These are phyloP conservation scores for Congeria kusceri DNA, from an alignment of 2,888 invertebrate species.

Conservation along the genomic window DNA sequence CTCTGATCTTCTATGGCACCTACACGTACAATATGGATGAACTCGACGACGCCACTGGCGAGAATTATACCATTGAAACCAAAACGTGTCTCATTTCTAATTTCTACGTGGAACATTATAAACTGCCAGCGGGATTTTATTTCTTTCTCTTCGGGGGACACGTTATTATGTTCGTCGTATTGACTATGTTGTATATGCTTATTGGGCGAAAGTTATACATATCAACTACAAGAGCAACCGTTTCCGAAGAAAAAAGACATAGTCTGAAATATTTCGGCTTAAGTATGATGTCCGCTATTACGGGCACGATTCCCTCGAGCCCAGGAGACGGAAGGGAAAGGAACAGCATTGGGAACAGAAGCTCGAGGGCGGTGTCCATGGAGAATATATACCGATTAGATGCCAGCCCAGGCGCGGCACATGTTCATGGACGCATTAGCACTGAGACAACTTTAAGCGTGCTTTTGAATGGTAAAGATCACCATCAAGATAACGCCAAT, in stretches of 20 bases:
- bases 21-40: slow-evolving; percentile 32
- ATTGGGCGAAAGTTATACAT: slow-evolving; percentile 59
- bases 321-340: slow-evolving; percentile 34
- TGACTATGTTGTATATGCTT: slow-evolving; percentile 56
- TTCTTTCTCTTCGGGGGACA: slow-evolving; percentile 59
- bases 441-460: neutral
- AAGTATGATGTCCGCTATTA: slow-evolving; percentile 59
- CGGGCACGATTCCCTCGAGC: slow-evolving; percentile 56
- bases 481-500: neutral
- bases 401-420: neutral
- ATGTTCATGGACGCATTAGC: neutral
- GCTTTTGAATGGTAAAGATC: neutral
- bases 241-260: slow-evolving; percentile 50
- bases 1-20: slow-evolving; percentile 62
- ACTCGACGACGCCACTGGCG: slow-evolving; percentile 9
- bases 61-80: slow-evolving; percentile 29
- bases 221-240: slow-evolving; percentile 39
- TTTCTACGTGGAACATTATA: slow-evolving; percentile 56
- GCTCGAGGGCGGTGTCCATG: slow-evolving; percentile 46
- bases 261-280: slow-evolving; percentile 60
- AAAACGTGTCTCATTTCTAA: slow-evolving; percentile 58
- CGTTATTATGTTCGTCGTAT: slow-evolving; percentile 59
- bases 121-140: slow-evolving; percentile 58
- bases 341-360: slow-evolving; percentile 27
- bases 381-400: slow-evolving; percentile 55